Conservation (phyloP, 1,140 invertebrate species). For the Sesamia nonagrioides region DNA sequence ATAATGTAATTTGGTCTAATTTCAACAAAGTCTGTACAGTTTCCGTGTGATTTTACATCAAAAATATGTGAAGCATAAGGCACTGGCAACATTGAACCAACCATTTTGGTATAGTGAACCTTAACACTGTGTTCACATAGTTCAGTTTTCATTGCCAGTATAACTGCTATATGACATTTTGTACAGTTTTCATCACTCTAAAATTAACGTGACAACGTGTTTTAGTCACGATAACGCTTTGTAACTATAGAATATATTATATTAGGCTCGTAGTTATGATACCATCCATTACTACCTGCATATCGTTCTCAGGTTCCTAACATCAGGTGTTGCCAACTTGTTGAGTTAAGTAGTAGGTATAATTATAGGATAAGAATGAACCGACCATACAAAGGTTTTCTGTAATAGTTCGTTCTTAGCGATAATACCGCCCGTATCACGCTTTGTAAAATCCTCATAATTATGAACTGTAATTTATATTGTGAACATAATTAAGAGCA, state of each 20-base stretch:
- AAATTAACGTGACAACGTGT: not conserved
- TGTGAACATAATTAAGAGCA: too few relatives aligned
- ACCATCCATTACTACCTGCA: not conserved
- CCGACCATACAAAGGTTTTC: too few relatives aligned
- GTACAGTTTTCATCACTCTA: not conserved
- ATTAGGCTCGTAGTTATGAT: not conserved
- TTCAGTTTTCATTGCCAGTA: not conserved
- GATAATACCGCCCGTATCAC: too few relatives aligned
- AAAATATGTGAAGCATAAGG: too few relatives aligned
- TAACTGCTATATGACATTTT: not conserved
- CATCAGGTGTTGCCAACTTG: slow-evolving; percentile 15
- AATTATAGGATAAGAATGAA: too few relatives aligned
- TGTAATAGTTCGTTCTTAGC: too few relatives aligned
- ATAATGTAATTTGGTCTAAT: too few relatives aligned
- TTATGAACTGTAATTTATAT: too few relatives aligned
- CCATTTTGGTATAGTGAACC: not conserved
- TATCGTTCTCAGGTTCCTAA: not conserved
- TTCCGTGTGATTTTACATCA: not conserved
- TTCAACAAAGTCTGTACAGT: not conserved
- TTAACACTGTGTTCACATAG: not conserved
- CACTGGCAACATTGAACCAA: not conserved
- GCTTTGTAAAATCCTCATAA: too few relatives aligned
- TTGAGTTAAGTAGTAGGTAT: not conserved
- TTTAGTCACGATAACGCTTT: not conserved
- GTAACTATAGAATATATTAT: not conserved